Evolutionary conservation across 1,140 invertebrate species (phyloP).

Genomic region (Manduca sexta): DNA sequence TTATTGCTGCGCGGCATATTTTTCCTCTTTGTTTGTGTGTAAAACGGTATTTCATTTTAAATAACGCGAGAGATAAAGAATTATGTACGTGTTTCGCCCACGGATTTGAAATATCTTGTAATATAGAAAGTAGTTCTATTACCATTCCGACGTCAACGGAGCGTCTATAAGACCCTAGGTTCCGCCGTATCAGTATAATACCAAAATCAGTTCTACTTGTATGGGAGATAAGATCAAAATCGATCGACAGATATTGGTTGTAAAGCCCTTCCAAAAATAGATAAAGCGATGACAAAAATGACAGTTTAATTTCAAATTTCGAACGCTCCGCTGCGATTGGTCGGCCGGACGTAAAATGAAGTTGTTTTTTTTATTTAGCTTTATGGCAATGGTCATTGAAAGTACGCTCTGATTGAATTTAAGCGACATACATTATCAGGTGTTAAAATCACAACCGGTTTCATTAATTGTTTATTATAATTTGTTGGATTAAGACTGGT

Average conservation of each 20-base stretch:
- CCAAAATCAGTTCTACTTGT: background rate
- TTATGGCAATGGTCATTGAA: constrained; percentile 7
- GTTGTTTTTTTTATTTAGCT: constrained; percentile 1
- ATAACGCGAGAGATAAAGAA: too few species aligned
- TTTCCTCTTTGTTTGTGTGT: too few species aligned
- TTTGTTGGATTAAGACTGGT: constrained; percentile 8
- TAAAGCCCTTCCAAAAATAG: background rate
- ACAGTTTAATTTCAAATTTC: constrained; percentile 11
- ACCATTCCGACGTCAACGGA: constrained; percentile 4
- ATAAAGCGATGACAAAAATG: constrained; percentile 3
- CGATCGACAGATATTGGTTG: background rate
- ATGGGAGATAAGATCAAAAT: background rate
- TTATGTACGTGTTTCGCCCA: constrained; percentile 4
- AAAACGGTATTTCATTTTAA: too few species aligned
- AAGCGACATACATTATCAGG: constrained; percentile 7
- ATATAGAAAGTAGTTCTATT: constrained; percentile 9
- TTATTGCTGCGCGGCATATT: too few species aligned
- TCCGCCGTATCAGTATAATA: background rate
- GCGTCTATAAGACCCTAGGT: background rate
- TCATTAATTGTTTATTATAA: constrained; percentile 10
- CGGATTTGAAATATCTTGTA: constrained; percentile 3
- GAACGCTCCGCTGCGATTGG: constrained; percentile 1
- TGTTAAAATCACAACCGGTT: constrained; percentile 7
- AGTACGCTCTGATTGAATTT: constrained; percentile 7
- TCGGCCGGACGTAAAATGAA: constrained; percentile 4